Percentiles rank a stretch among this genome's conserved stretches.
phyloP scores from a whole-genome alignment of 1,140 invertebrate species.

The Spodoptera litura region DNA sequence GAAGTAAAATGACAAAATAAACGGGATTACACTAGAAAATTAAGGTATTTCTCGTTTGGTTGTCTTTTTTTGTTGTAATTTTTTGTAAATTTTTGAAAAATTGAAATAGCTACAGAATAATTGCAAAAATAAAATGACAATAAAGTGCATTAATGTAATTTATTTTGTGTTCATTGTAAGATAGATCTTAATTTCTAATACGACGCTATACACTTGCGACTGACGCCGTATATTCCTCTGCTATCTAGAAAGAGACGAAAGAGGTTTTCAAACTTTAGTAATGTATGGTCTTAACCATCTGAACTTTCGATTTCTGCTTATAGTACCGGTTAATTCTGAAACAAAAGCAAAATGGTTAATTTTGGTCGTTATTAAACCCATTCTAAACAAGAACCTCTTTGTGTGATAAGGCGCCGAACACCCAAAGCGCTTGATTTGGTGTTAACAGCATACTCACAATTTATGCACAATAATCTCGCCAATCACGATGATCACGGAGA shows the following conservation, averaged over 20 bases:
- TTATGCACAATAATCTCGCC: conserved; percentile 40
- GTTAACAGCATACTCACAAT: conserved; percentile 21
- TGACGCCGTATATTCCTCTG: no score
- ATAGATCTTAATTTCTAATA: no score
- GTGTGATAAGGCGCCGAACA: no score
- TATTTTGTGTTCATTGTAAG: no score
- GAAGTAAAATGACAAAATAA: conserved; percentile 28
- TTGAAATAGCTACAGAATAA: neutral
- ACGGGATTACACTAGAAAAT: conserved; percentile 17
- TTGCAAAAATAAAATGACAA: no score
- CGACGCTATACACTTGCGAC: no score
- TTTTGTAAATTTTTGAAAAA: neutral
- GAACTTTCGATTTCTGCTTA: conserved; percentile 7
- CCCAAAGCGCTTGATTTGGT: no score
- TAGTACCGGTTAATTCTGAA: conserved; percentile 28
- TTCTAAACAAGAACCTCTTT: no score
- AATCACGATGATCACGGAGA: conserved; percentile 56
- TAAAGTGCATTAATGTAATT: no score
- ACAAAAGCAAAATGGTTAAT: neutral
- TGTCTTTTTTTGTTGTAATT: neutral
- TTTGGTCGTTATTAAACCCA: no score
- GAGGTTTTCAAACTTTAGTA: neutral
- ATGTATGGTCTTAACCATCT: neutral
- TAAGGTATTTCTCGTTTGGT: neutral
- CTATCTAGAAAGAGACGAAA: no score